Percentiles rank a stretch among this genome's conserved stretches.
phyloP scores from a whole-genome alignment of 2,113 vertebrate genomes.

The Dendrocopos noguchii region DNA sequence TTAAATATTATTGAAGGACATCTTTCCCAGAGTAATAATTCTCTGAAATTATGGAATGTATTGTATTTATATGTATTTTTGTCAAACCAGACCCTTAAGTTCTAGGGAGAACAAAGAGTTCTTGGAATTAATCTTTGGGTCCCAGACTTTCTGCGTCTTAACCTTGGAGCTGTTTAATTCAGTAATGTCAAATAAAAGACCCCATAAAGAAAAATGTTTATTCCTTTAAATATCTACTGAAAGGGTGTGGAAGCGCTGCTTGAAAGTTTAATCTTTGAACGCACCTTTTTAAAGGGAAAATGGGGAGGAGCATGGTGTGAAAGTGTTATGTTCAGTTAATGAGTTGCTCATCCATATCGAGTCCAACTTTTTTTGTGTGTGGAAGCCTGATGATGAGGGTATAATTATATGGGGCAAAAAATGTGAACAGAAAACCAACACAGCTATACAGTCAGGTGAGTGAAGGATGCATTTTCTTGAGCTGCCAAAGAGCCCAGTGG shows the following conservation, averaged over 20 bases:
- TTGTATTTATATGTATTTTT: neutral
- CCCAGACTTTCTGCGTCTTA: neutral
- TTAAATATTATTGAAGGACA: neutral
- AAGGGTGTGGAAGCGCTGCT: slow-evolving; percentile 9
- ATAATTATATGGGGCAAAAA: neutral
- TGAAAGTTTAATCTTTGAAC: neutral
- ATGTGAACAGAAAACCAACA: neutral
- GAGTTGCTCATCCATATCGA: neutral
- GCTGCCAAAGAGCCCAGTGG: accelerated
- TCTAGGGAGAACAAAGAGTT: neutral
- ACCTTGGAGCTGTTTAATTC: neutral
- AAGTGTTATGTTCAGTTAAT: neutral
- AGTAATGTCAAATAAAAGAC: slow-evolving; percentile 25
- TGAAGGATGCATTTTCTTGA: neutral
- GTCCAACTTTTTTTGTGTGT: neutral
- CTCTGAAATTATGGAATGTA: neutral
- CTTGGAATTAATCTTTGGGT: neutral
- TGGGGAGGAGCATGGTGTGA: accelerated
- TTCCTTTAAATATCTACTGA: neutral
- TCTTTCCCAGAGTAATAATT: neutral
- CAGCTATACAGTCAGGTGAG: neutral
- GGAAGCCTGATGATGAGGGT: neutral
- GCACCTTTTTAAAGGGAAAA: neutral
- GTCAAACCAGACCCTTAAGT: neutral
- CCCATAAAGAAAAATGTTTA: slow-evolving; percentile 29